These are phyloP conservation scores for Eurytoma adleriae DNA, from an alignment of 2,888 invertebrate genomes.

Conservation along the genomic window DNA sequence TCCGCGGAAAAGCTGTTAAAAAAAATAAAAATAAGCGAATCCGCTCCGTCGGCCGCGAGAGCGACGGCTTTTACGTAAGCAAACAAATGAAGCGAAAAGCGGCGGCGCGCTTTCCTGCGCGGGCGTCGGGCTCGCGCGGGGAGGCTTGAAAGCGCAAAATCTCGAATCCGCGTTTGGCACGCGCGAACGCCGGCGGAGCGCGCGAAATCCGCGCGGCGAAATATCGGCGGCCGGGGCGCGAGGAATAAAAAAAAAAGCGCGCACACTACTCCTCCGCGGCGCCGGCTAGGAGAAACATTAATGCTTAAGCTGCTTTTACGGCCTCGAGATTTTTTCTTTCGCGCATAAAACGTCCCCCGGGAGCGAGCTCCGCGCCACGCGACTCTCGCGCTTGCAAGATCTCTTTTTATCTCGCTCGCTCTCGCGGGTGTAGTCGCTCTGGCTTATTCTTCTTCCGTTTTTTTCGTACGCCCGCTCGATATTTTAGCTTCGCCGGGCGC, in stretches of 20 bases:
- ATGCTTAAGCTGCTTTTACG: conserved; percentile 71
- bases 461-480: conserved; percentile 28
- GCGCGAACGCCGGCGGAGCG: conserved; percentile 8
- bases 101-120: conserved; percentile 40
- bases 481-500: conserved; percentile 36
- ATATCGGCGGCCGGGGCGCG: background rate
- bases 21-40: no score
- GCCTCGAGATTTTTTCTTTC: conserved; percentile 65
- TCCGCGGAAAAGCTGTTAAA: no score
- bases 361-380: conserved; percentile 55
- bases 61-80: conserved; percentile 24
- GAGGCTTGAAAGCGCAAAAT: conserved; percentile 61
- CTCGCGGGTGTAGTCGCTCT: background rate
- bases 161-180: conserved; percentile 25
- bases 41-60: no score
- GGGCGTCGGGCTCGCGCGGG: background rate
- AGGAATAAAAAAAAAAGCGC: background rate
- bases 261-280: no score
- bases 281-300: conserved; percentile 48
- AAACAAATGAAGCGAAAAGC: conserved; percentile 32
- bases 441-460: background rate
- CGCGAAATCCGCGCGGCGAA: background rate
- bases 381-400: background rate
- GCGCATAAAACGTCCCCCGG: conserved; percentile 68
- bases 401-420: no score